These are phyloP conservation scores for Megaceryle maxima DNA, from an alignment of 2,113 vertebrate genomes.

Conservation along the genomic window DNA sequence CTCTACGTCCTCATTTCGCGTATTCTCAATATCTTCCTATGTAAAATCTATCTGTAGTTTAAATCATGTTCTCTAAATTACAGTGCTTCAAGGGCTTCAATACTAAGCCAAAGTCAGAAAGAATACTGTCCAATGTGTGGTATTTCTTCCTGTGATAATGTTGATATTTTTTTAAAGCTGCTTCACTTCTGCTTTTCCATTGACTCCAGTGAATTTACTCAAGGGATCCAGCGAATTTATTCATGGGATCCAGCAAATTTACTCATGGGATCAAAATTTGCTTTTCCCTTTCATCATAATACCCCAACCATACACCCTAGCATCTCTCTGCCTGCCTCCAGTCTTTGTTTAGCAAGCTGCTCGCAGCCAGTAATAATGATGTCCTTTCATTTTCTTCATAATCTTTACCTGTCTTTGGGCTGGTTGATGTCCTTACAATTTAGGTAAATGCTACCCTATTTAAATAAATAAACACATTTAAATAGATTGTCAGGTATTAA, in stretches of 20 bases:
- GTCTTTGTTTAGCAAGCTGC: neutral
- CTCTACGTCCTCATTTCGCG: neutral
- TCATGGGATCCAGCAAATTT: neutral
- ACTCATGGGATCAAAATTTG: neutral
- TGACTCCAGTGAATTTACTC: neutral
- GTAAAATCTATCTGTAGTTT: neutral
- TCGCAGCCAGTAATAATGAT: neutral
- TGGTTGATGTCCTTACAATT: neutral
- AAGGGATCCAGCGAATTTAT: neutral
- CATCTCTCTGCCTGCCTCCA: neutral
- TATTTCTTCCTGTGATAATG: neutral
- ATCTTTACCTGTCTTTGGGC: neutral
- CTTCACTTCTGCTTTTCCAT: neutral
- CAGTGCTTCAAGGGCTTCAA: neutral
- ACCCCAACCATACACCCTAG: neutral
- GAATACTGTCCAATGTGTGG: neutral
- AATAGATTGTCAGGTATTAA: neutral
- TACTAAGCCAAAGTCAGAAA: neutral
- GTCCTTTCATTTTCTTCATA: neutral
- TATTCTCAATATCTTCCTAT: neutral
- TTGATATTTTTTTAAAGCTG: neutral
- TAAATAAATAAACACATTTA: conserved; percentile 18
- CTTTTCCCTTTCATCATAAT: neutral
- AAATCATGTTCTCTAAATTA: neutral
- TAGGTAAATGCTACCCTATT: neutral